Evolutionary conservation across 2,888 invertebrate species (phyloP).

Genomic region (Halictus quadricinctus): DNA sequence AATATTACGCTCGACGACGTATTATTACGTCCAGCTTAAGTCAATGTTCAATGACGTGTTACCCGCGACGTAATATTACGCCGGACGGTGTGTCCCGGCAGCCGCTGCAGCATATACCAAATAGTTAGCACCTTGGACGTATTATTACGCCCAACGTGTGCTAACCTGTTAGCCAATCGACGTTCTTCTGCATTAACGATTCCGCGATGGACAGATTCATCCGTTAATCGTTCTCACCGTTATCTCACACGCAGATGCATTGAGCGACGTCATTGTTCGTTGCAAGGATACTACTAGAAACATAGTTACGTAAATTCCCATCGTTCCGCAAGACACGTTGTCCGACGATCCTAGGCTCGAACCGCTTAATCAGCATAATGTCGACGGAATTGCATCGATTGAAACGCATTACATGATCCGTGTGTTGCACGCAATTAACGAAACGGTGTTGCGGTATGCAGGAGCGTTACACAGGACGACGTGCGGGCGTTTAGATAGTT

Average conservation of each 20-base stretch:
- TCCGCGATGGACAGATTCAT: not conserved
- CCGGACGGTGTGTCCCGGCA: no score
- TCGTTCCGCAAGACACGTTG: not conserved
- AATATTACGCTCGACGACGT: not conserved
- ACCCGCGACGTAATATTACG: no score
- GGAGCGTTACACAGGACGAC: not conserved
- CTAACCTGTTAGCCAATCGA: not conserved
- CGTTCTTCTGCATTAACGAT: not conserved
- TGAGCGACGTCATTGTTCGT: not conserved
- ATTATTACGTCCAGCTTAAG: not conserved
- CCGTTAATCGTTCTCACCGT: not conserved
- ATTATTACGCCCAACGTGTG: not conserved
- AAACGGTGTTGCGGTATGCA: constrained; percentile 5
- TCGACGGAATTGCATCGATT: constrained; percentile 2
- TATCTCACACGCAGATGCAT: not conserved
- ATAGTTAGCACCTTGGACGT: not conserved
- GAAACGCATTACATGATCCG: constrained; percentile 24
- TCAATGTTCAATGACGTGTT: no score
- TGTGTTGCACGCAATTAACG: constrained; percentile 26
- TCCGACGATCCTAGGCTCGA: not conserved
- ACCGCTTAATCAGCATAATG: constrained; percentile 14
- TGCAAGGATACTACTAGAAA: not conserved
- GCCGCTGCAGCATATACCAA: no score
- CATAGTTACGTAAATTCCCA: constrained; percentile 1
- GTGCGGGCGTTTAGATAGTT: not conserved